Base-by-base conservation (phyloP, 2,113 vertebrate species). In the Cyprinodon tularosa region DNA sequence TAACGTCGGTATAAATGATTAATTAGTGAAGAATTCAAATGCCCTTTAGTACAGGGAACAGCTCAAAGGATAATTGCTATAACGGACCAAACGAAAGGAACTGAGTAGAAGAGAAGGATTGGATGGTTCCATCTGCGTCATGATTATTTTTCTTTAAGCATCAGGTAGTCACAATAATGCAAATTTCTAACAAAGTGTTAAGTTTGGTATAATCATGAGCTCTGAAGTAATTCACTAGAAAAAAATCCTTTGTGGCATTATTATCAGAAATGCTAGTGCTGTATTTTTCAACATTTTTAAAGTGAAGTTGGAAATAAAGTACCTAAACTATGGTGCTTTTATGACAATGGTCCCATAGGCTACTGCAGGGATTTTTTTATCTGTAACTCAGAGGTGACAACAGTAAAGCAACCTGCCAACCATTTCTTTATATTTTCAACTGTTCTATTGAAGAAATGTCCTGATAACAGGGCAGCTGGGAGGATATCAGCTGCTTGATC, bases 341-440 rank as follows among this genome's bases (percentile, higher is more conserved):
- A 65, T 39, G 60, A 15, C 14, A 59, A 74, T 65, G 62, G 48
- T 66, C 76, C 66, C 68, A 59, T 48, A 37, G 17, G 39, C 72
- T 70, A 60, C 68, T 60, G 20, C 62, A 47, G 20, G 17, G 69
- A 10, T 38, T 68, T 29, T 29, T 78, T 78, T 71, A 80, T 86
- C 72, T 72, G 39, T 44, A 79, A 86, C 76, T 47, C 63, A 69
- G 83, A 86, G 84, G 82, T 87, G 83, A 82, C 76, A 83, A 75
- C 12, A 75, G 63, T 47, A 22, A 57, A 59, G 71, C n/a, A 66
- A 63, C 50, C 76, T 80, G 76, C 78, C 76, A 78, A 63, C 61
- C 66, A 72, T 48, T 17, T 77, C 80, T 78, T 77, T 79, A 76
- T 79, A 79, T 86, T 90, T 86, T 78, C 74, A 82, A 22, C 66